phyloP scores from a whole-genome alignment of 1,140 invertebrate species.

The Drosophila seguyi region DNA sequence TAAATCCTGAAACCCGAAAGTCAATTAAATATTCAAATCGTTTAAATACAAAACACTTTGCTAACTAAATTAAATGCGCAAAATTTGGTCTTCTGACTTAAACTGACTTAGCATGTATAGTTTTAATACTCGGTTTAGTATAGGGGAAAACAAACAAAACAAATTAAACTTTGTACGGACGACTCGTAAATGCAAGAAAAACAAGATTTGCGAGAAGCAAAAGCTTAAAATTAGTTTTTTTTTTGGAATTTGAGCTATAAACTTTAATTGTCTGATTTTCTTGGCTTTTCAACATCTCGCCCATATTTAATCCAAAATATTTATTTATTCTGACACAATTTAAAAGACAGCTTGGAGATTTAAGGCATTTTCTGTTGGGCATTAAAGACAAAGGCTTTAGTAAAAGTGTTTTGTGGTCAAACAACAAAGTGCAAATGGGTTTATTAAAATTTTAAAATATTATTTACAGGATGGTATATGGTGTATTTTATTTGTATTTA shows the following conservation, averaged over 20 bases:
- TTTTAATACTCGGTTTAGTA: constrained; percentile 19
- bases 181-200: constrained; percentile 25
- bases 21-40: constrained; percentile 23
- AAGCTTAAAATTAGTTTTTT: constrained; percentile 15
- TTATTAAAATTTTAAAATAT: not conserved
- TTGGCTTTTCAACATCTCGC: not conserved
- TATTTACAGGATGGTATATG: not conserved
- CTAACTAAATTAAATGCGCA: constrained; percentile 17
- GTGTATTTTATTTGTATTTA: not conserved
- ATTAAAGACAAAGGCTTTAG: not conserved
- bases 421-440: not conserved
- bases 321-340: constrained; percentile 5
- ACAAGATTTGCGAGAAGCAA: not conserved
- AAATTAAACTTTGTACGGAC: constrained; percentile 18
- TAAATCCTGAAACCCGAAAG: constrained; percentile 2
- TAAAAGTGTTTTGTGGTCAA: not conserved
- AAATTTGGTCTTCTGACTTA: not conserved
- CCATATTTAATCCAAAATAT: not conserved
- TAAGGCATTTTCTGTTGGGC: not conserved
- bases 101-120: constrained; percentile 14
- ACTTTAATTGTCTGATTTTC: constrained; percentile 23
- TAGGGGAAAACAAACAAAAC: not conserved
- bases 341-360: not conserved
- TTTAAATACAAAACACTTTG: constrained; percentile 32
- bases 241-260: constrained; percentile 11